Evolutionary conservation across 92 coral and sea anemone species (phyloP), one percentile per base, ranked within the genome.

Genomic region (Meandrina meandrites): DNA sequence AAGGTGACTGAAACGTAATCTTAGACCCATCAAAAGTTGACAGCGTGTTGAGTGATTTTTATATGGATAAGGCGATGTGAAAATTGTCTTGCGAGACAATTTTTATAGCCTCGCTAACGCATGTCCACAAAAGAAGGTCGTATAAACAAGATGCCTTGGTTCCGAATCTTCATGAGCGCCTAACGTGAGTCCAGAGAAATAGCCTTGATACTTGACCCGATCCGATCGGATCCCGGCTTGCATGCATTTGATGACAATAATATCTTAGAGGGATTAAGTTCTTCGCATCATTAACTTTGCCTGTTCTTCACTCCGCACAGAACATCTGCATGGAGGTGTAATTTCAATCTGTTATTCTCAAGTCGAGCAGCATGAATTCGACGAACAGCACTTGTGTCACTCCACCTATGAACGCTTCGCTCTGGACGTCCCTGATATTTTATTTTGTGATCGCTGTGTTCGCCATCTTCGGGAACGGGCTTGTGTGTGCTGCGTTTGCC

Each of bases 401-500:
- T 11, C 58, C 69, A 6, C 34, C 88, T 3, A 24, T 28, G 18
- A 64, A 85, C 22, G 83, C 56, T 36, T 36, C 79, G 22, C 70
- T 72, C 3, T 83, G 75, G 75, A 34, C 82, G 15, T 87, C 96
- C 22, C 83, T 93, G 22, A 69, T 95, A 27, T 94, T 92, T 34
- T 83, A 93, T 34, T 86, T 90, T 62, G 40, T 85, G 16, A 92
- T 94, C 28, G 94, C 94, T 56, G 72, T 93, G 30, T 84, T 92
- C 76, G 93, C 98, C 7, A 95, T 95, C 64, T 95, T 93, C 64
- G 98, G 98, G 16, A 95, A 95, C 58, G 94, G 91, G 0, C 76
- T 95, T 69, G 98, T 95, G 8, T 95, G 98, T 57, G 89, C 89
- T 13, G 98, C 98, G 13, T 95, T 95, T 79, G 93, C 94, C 31